phyloP scores from a whole-genome alignment of 2,797 vertebrate genomes.

The Bradypodion pumilum region DNA sequence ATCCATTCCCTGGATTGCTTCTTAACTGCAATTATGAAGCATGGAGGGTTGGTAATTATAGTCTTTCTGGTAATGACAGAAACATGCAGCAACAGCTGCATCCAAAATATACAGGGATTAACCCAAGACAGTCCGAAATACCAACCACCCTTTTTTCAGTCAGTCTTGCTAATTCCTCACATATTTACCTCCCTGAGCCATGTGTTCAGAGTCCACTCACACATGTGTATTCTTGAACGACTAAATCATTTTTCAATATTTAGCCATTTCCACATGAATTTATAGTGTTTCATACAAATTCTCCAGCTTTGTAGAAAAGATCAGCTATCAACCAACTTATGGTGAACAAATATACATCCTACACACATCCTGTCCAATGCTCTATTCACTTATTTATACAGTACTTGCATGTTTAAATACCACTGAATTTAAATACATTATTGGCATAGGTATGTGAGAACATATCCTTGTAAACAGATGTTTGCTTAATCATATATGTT shows the following conservation, averaged over 20 bases:
- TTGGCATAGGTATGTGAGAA: no score
- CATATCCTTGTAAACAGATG: no score
- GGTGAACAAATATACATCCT: not conserved
- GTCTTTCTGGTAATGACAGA: conserved; percentile 35
- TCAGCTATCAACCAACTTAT: not conserved
- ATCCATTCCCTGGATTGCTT: conserved; percentile 27
- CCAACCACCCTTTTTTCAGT: not conserved
- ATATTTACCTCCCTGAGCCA: not conserved
- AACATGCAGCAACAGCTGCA: conserved; percentile 30
- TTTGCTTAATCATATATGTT: no score
- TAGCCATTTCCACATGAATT: not conserved
- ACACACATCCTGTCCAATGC: not conserved
- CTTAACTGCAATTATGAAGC: conserved; percentile 37
- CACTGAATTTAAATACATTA: no score
- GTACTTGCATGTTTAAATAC: no score
- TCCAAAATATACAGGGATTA: conserved; percentile 22
- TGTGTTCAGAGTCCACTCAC: not conserved
- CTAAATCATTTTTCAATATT: not conserved
- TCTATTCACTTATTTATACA: not conserved
- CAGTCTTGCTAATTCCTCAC: not conserved
- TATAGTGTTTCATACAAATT: not conserved
- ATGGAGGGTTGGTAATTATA: conserved; percentile 33
- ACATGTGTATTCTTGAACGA: no score
- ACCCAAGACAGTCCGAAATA: conserved; percentile 10
- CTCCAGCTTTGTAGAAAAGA: not conserved